Conservation (phyloP, 2,888 invertebrate genomes). For the Sinohyriopsis cumingii region DNA sequence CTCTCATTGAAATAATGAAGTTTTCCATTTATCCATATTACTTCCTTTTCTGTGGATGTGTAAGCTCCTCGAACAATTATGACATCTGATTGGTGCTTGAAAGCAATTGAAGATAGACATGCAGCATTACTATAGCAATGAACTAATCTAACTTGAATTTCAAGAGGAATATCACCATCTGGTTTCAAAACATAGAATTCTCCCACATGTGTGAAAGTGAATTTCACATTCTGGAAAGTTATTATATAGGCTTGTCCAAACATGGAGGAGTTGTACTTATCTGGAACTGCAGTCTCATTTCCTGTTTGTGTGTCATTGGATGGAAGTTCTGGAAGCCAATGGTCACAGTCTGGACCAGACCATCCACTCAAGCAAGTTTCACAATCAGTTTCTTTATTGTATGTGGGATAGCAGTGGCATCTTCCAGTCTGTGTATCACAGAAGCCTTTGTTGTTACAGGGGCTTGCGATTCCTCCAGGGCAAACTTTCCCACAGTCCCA, state of each 20-base stretch:
- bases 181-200: constrained; percentile 28
- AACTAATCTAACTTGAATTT: constrained; percentile 24
- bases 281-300: background rate
- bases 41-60: constrained; percentile 8
- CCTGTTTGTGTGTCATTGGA: constrained; percentile 2
- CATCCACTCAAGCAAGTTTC: constrained; percentile 26
- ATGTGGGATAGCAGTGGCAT: constrained; percentile 35
- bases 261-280: constrained; percentile 16
- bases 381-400: constrained; percentile 25
- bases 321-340: constrained; percentile 8
- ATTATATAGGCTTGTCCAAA: constrained; percentile 32
- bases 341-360: constrained; percentile 30
- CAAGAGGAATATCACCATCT: constrained; percentile 3
- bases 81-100: constrained; percentile 17
- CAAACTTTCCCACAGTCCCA: constrained; percentile 32
- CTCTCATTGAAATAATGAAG: constrained; percentile 8
- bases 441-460: constrained; percentile 33
- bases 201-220: constrained; percentile 26
- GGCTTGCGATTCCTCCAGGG: constrained; percentile 31
- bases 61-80: constrained; percentile 33
- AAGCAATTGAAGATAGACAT: constrained; percentile 30
- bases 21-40: constrained; percentile 31
- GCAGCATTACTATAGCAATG: constrained; percentile 24
- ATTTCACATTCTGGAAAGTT: constrained; percentile 20
- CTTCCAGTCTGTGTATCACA: constrained; percentile 29